These are phyloP conservation scores for Timandra comae DNA, from an alignment of 2,888 invertebrate genomes.

Conservation along the genomic window DNA sequence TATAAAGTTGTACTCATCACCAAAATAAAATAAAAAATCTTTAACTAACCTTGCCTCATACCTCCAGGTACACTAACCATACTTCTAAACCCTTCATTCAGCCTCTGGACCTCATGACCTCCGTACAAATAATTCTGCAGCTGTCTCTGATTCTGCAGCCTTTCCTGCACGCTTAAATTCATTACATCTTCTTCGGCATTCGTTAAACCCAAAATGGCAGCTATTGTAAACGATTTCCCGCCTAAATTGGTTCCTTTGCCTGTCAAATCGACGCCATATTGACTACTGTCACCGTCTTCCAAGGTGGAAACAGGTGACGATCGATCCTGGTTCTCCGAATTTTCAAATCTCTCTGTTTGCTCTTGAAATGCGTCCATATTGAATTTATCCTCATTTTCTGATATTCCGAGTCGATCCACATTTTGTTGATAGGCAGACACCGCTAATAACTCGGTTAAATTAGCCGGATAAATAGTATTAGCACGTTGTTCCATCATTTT, in stretches of 20 bases:
- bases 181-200: constrained; percentile 69
- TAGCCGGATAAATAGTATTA: constrained; percentile 53
- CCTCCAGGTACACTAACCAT: constrained; percentile 48
- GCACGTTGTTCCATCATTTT: constrained; percentile 61
- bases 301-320: constrained; percentile 54
- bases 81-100: constrained; percentile 58
- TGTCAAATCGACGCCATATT: constrained; percentile 63
- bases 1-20: no score
- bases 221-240: constrained; percentile 90
- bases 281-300: constrained; percentile 57
- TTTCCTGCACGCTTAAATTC: constrained; percentile 74
- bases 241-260: constrained; percentile 62
- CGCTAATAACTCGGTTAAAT: constrained; percentile 52
- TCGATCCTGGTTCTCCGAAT: constrained; percentile 37
- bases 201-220: constrained; percentile 88
- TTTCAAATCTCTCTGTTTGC: background rate
- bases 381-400: constrained; percentile 37
- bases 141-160: constrained; percentile 59
- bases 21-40: no score
- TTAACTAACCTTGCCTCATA: constrained; percentile 51
- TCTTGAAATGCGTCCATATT: background rate
- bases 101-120: constrained; percentile 57
- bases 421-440: constrained; percentile 57
- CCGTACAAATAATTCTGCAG: constrained; percentile 60
- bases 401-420: constrained; percentile 39